phyloP scores from a whole-genome alignment of 2,888 invertebrate species.

The Napeogenes sylphis region DNA sequence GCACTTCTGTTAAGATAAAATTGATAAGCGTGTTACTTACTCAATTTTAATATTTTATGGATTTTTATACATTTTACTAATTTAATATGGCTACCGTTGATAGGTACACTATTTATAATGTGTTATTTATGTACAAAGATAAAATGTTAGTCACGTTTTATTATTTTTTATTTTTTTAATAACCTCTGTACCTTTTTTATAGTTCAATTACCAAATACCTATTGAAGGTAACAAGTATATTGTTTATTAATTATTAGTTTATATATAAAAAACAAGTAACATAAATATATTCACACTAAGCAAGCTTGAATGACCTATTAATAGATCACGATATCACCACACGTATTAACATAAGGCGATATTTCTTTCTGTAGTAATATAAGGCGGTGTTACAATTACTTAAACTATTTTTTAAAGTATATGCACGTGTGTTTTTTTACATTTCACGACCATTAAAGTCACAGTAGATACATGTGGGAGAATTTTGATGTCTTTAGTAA shows the following conservation, averaged over 20 bases:
- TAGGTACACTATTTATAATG: no score
- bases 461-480: not conserved
- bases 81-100: not conserved
- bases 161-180: no score
- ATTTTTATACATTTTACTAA: not conserved
- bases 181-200: no score
- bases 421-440: slow-evolving; percentile 51
- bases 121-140: no score
- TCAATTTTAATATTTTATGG: not conserved
- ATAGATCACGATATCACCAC: slow-evolving; percentile 12
- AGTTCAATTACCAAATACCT: no score
- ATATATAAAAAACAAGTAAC: no score
- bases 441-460: slow-evolving; percentile 15
- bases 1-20: slow-evolving; percentile 40
- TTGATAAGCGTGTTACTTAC: slow-evolving; percentile 28
- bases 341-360: slow-evolving; percentile 26
- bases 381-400: slow-evolving; percentile 59
- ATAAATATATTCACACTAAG: no score
- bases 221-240: no score
- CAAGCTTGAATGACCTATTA: no score
- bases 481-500: no score
- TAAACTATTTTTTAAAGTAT: slow-evolving; percentile 50
- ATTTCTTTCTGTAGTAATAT: slow-evolving; percentile 25
- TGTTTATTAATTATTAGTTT: no score
- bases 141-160: no score